Conservation (phyloP, 2,888 invertebrate species). For the Suillia variegata region DNA sequence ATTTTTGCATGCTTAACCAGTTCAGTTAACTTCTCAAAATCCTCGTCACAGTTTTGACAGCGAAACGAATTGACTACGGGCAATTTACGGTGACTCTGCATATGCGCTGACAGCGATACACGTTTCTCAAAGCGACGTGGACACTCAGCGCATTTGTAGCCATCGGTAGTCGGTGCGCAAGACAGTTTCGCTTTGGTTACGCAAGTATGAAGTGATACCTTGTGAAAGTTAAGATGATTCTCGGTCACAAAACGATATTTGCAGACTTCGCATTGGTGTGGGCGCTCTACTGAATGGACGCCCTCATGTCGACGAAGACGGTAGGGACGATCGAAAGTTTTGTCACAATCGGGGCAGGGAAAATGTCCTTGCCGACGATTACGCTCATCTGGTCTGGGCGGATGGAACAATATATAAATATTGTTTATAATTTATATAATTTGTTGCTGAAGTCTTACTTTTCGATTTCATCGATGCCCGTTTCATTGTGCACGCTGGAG, state of each 20-base stretch:
- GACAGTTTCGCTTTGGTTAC: slow-evolving; percentile 14
- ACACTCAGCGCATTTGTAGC: slow-evolving; percentile 64
- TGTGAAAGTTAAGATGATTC: slow-evolving; percentile 44
- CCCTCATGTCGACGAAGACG: slow-evolving; percentile 52
- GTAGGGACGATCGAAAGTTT: slow-evolving; percentile 62
- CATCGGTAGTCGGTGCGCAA: slow-evolving; percentile 24
- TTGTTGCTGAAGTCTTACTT: not conserved
- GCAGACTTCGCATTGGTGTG: slow-evolving; percentile 44
- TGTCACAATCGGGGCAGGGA: slow-evolving; percentile 62
- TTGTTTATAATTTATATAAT: not conserved
- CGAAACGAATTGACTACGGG: slow-evolving; percentile 39
- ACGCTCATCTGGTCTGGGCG: slow-evolving; percentile 29
- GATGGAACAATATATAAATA: not conserved
- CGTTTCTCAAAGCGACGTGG: slow-evolving; percentile 62
- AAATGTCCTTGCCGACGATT: slow-evolving; percentile 28
- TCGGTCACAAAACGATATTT: slow-evolving; percentile 41
- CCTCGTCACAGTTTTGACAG: slow-evolving; percentile 64
- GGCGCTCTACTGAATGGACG: slow-evolving; percentile 40
- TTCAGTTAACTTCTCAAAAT: slow-evolving; percentile 59
- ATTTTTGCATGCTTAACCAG: slow-evolving; percentile 64
- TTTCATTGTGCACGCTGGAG: slow-evolving; percentile 38
- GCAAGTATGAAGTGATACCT: slow-evolving; percentile 38
- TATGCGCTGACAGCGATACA: slow-evolving; percentile 63
- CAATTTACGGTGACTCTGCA: slow-evolving; percentile 43
- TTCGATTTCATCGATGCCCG: slow-evolving; percentile 36